A percentile compares a stretch with the other conserved stretches of the same genome.
Conservation (phyloP, 2,888 invertebrate species). For the Argynnis bischoffii region DNA sequence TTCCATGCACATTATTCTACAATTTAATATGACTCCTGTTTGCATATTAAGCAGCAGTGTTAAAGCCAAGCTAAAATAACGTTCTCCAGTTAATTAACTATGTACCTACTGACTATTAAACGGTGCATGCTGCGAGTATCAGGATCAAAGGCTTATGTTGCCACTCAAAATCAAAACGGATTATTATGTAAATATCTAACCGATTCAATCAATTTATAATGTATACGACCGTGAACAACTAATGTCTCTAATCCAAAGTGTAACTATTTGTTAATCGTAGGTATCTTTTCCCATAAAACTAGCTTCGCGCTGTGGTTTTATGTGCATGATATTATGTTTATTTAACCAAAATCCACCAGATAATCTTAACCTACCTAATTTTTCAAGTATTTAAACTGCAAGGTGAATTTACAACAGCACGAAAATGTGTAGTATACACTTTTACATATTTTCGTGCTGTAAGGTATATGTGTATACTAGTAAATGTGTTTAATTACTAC, state of each 20-base stretch:
- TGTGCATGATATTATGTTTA: too few relatives aligned
- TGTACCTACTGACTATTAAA: conserved; percentile 35
- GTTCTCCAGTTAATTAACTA: conserved; percentile 37
- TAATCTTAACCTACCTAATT: too few relatives aligned
- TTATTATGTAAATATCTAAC: conserved; percentile 31
- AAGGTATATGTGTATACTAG: too few relatives aligned
- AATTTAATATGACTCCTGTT: conserved; percentile 29
- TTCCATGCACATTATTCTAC: conserved; percentile 22
- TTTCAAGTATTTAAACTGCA: too few relatives aligned
- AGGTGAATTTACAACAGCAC: too few relatives aligned
- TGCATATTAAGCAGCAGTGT: conserved; percentile 37
- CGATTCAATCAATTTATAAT: conserved; percentile 22
- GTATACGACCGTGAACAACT: conserved; percentile 9
- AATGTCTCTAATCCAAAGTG: conserved; percentile 1
- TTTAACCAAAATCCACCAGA: too few relatives aligned
- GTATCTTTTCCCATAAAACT: too few relatives aligned
- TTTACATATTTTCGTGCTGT: too few relatives aligned
- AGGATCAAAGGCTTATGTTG: conserved; percentile 37
- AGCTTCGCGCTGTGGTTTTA: too few relatives aligned
- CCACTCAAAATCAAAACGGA: conserved; percentile 29
- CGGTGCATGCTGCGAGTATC: conserved; percentile 34
- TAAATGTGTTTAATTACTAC: too few relatives aligned
- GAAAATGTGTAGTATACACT: too few relatives aligned
- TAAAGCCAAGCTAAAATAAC: conserved; percentile 34
- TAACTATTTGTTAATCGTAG: not conserved